Percentiles rank a stretch among this genome's conserved stretches.
Conservation (phyloP, 2,888 invertebrate species). For the Hesperia comma region DNA sequence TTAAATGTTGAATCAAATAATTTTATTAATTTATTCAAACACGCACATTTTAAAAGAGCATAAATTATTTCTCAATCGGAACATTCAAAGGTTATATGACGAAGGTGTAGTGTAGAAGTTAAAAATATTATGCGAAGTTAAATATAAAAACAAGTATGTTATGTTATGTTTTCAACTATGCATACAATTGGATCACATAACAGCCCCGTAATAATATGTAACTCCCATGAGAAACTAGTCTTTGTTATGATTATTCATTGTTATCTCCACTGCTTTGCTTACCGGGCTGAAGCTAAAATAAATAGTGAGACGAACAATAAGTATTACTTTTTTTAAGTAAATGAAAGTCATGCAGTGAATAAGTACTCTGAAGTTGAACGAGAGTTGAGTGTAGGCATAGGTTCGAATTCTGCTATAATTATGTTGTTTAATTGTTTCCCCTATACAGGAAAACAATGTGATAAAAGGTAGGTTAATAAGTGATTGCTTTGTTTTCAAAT, state of each 20-base stretch:
- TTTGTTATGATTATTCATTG: slow-evolving; percentile 2
- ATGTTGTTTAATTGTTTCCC: too few relatives aligned
- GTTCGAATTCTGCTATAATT: too few relatives aligned
- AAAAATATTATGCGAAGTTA: neutral
- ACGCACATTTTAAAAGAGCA: neutral
- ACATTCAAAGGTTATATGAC: neutral
- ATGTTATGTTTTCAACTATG: slow-evolving; percentile 1
- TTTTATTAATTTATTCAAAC: neutral
- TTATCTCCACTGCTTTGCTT: neutral
- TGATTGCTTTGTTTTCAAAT: too few relatives aligned
- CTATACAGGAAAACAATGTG: too few relatives aligned
- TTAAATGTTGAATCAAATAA: neutral
- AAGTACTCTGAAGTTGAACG: too few relatives aligned
- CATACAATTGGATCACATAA: neutral
- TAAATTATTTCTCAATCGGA: neutral
- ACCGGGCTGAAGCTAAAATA: neutral
- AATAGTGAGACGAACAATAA: neutral
- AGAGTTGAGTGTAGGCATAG: too few relatives aligned
- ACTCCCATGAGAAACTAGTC: neutral
- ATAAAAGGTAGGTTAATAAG: too few relatives aligned
- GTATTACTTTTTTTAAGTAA: neutral
- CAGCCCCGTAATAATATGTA: neutral
- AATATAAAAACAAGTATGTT: neutral
- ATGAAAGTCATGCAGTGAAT: neutral
- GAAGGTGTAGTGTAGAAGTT: neutral